Conservation (phyloP, 2,797 vertebrate genomes). For the Naso thynnoides region DNA sequence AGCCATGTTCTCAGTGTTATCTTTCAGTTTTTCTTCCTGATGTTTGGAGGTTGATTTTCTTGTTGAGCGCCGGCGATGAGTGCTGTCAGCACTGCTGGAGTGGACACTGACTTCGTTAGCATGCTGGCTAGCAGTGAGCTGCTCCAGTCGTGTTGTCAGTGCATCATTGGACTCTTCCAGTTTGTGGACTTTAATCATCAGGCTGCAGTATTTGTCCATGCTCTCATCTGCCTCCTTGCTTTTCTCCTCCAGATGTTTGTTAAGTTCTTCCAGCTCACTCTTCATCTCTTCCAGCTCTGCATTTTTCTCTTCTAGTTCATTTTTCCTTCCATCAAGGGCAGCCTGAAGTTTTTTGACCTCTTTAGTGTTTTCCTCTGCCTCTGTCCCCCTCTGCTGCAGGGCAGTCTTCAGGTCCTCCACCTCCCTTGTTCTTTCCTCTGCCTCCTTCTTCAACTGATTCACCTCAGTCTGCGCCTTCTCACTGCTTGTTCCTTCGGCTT, state of each 20-base stretch:
- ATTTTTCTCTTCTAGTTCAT: slow-evolving; percentile 81
- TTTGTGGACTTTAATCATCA: slow-evolving; percentile 89
- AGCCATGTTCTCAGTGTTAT: slow-evolving; percentile 58
- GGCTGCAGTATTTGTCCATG: slow-evolving; percentile 90
- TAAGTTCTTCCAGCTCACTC: slow-evolving; percentile 85
- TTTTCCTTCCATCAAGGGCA: slow-evolving; percentile 79
- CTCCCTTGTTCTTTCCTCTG: slow-evolving; percentile 63
- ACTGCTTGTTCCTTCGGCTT: slow-evolving; percentile 31
- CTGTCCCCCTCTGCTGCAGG: slow-evolving; percentile 77
- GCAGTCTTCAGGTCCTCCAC: slow-evolving; percentile 79
- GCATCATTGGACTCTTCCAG: slow-evolving; percentile 88
- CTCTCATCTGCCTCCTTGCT: slow-evolving; percentile 89
- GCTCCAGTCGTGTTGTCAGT: slow-evolving; percentile 83
- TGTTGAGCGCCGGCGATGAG: slow-evolving; percentile 44
- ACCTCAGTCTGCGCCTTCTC: slow-evolving; percentile 49
- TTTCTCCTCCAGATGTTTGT: slow-evolving; percentile 84
- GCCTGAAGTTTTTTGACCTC: slow-evolving; percentile 66
- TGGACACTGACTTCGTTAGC: slow-evolving; percentile 52
- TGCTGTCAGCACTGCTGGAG: slow-evolving; percentile 54
- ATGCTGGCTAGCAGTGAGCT: slow-evolving; percentile 69
- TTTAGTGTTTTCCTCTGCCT: slow-evolving; percentile 67
- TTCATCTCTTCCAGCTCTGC: slow-evolving; percentile 69
- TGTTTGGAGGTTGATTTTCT: slow-evolving; percentile 62
- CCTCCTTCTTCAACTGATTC: slow-evolving; percentile 75
- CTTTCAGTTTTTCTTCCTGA: slow-evolving; percentile 27